These are phyloP conservation scores for Pocillopora verrucosa DNA, from an alignment of 64 coral and sea anemone genomes.

Conservation along the genomic window DNA sequence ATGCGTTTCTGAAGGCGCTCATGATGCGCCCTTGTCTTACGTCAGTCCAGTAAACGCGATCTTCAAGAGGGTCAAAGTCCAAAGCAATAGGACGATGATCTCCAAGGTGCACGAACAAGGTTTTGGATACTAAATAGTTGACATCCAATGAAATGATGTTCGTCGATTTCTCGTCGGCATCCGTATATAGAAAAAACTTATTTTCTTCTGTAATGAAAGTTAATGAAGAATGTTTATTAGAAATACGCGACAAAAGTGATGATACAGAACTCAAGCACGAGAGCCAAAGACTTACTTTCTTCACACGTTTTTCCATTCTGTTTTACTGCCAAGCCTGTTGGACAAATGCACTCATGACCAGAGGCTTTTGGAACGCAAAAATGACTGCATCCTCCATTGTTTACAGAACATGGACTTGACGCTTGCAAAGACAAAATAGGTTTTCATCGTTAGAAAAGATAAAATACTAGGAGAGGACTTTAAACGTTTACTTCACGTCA, in stretches of 20 bases:
- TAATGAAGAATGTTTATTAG: background rate
- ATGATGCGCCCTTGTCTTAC: slow-evolving; percentile 33
- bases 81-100: slow-evolving; percentile 56
- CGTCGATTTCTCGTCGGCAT: slow-evolving; percentile 27
- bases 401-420: slow-evolving; percentile 27
- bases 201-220: background rate
- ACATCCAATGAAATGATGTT: slow-evolving; percentile 26
- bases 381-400: slow-evolving; percentile 31
- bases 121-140: slow-evolving; percentile 32
- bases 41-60: slow-evolving; percentile 71
- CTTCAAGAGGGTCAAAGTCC: slow-evolving; percentile 62
- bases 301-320: slow-evolving; percentile 9
- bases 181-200: slow-evolving; percentile 54
- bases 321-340: background rate
- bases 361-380: slow-evolving; percentile 2
- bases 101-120: slow-evolving; percentile 6
- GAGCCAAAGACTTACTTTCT: slow-evolving; percentile 5
- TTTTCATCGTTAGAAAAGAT: background rate
- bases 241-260: background rate
- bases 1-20: slow-evolving; percentile 55
- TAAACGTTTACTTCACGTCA: background rate
- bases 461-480: background rate
- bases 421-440: background rate
- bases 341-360: background rate
- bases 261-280: background rate